Evolutionary conservation across 2,113 vertebrate genomes (phyloP).

Genomic region (Ursus arctos): DNA sequence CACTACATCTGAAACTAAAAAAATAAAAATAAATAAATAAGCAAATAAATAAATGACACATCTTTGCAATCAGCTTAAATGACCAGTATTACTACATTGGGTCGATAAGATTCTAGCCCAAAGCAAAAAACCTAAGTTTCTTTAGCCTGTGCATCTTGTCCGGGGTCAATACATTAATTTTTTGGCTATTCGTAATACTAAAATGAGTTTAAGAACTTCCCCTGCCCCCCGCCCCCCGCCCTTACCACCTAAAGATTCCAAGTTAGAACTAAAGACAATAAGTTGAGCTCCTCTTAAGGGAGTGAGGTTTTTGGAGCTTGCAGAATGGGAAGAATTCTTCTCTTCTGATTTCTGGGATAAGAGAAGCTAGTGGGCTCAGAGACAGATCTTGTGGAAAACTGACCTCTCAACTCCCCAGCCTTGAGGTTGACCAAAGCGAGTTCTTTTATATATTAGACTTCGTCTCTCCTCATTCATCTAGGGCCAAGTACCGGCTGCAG

Average conservation of each 20-base stretch:
- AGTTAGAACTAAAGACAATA: neutral
- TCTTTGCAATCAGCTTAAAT: neutral
- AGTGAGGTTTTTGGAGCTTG: neutral
- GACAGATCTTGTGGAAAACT: neutral
- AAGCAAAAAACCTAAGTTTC: neutral
- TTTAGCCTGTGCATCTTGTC: neutral
- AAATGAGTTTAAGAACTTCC: neutral
- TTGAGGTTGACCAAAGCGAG: neutral
- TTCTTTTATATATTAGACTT: neutral
- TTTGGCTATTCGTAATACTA: conserved; percentile 23
- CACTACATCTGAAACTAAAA: neutral
- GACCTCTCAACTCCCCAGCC: neutral
- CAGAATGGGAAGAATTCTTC: neutral
- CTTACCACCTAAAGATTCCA: neutral
- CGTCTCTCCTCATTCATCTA: neutral
- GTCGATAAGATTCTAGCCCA: neutral
- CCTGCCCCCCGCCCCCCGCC: fast-evolving
- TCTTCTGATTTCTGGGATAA: neutral
- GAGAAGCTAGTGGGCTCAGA: neutral
- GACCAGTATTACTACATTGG: neutral
- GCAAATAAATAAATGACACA: neutral
- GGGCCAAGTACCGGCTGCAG: neutral
- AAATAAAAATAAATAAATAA: no score
- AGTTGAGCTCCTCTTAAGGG: neutral
- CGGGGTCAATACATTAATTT: neutral